Evolutionary conservation across 2,797 vertebrate species (phyloP).

Genomic region (Takifugu rubripes): DNA sequence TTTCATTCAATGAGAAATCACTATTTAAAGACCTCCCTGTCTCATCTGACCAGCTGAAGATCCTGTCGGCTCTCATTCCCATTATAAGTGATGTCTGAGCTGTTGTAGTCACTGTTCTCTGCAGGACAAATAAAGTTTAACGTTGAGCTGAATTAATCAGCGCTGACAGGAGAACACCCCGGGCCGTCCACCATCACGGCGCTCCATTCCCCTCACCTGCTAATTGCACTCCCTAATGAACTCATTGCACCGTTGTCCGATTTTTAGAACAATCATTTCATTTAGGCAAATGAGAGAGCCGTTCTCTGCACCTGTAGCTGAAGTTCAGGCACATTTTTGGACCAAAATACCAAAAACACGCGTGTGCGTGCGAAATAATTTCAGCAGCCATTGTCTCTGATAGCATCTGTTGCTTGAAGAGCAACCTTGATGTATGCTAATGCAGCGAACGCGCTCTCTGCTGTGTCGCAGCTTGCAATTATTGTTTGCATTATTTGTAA

Average conservation of each 20-base stretch:
- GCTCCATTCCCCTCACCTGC: conserved; percentile 60
- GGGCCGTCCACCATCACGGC: conserved; percentile 53
- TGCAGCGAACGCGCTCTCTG: conserved; percentile 1
- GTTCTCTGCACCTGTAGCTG: conserved; percentile 36
- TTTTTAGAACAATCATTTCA: conserved; percentile 65
- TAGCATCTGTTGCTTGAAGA: conserved; percentile 16
- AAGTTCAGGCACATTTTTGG: conserved; percentile 30
- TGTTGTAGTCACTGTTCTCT: conserved; percentile 44
- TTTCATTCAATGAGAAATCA: conserved; percentile 51
- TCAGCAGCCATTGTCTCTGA: conserved; percentile 21
- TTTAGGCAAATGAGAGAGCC: conserved; percentile 47
- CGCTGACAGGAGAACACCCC: conserved; percentile 66
- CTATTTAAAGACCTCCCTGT: conserved; percentile 35
- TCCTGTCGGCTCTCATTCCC: conserved; percentile 45
- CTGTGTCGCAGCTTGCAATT: conserved; percentile 9
- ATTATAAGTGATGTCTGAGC: conserved; percentile 55
- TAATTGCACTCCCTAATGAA: conserved; percentile 72
- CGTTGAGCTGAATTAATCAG: conserved; percentile 63
- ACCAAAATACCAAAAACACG: conserved; percentile 24
- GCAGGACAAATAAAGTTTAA: conserved; percentile 59
- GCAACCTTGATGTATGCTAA: conserved; percentile 16
- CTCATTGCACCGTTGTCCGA: conserved; percentile 64
- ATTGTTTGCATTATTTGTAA: conserved; percentile 18
- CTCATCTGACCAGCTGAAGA: conserved; percentile 10
- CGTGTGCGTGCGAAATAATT: not conserved